phyloP scores from a whole-genome alignment of 2,113 vertebrate species.

The Oreamnos americanus region DNA sequence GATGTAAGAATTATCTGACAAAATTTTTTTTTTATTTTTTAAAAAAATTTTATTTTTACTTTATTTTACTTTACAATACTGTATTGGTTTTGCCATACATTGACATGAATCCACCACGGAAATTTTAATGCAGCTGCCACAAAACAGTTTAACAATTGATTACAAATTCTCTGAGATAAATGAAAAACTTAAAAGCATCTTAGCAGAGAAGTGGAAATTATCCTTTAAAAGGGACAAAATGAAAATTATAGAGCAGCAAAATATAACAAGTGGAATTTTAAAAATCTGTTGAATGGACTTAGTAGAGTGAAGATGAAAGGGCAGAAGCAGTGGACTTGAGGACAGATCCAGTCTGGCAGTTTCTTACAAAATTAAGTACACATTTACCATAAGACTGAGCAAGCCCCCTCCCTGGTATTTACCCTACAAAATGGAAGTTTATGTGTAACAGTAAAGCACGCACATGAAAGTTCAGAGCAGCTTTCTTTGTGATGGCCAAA shows the following conservation, averaged over 20 bases:
- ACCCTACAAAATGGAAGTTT: background rate
- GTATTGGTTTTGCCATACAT: no score
- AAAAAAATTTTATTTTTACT: no score
- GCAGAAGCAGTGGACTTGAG: background rate
- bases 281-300: background rate
- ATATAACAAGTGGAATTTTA: background rate
- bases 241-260: background rate
- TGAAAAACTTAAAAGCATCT: background rate
- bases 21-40: no score
- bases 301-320: background rate
- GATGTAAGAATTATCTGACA: background rate
- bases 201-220: background rate
- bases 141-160: background rate
- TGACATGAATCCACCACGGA: no score
- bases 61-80: no score
- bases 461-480: background rate
- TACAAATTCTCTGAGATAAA: background rate
- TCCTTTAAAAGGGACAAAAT: background rate
- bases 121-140: background rate
- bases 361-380: background rate
- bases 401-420: background rate
- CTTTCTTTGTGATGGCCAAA: background rate
- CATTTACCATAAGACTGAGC: background rate
- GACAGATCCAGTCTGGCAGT: background rate
- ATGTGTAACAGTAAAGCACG: background rate